A percentile compares a stretch with the other conserved stretches of the same genome.
Conservation (phyloP, 2,797 vertebrate species). For the Crax fasciolata region DNA sequence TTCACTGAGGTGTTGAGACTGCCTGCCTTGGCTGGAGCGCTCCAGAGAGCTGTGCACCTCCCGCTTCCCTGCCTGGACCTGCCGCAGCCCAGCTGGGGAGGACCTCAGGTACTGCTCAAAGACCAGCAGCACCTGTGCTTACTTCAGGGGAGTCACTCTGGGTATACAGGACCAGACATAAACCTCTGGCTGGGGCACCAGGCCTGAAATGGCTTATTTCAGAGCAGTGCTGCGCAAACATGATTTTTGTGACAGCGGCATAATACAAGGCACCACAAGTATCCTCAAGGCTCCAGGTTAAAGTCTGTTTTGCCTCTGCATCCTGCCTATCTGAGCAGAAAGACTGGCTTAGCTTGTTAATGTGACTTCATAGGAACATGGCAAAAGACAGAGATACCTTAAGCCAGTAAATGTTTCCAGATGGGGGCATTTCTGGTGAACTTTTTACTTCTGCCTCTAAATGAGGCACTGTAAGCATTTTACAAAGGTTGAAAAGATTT, state of each 20-base stretch:
- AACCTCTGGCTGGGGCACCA: not conserved
- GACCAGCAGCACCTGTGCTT: rapidly evolving
- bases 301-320: constrained; percentile 58
- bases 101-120: not conserved
- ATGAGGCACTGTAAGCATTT: constrained; percentile 66
- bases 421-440: constrained; percentile 77
- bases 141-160: not conserved
- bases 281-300: constrained; percentile 12
- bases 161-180: not conserved
- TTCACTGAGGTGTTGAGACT: rapidly evolving
- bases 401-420: constrained; percentile 80
- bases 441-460: constrained; percentile 67
- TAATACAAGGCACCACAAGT: not conserved
- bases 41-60: not conserved
- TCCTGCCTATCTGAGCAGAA: constrained; percentile 57
- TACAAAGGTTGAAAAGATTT: constrained; percentile 60
- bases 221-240: not conserved
- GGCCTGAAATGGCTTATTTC: not conserved
- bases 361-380: constrained; percentile 76
- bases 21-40: not conserved
- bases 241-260: not conserved
- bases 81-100: not conserved
- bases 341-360: constrained; percentile 65
- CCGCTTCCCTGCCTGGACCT: not conserved
- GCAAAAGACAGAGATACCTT: constrained; percentile 73